A percentile compares a stretch with the other conserved stretches of the same genome.
phyloP scores from a whole-genome alignment of 2,888 invertebrate species.

The Caenorhabditis sinica region DNA sequence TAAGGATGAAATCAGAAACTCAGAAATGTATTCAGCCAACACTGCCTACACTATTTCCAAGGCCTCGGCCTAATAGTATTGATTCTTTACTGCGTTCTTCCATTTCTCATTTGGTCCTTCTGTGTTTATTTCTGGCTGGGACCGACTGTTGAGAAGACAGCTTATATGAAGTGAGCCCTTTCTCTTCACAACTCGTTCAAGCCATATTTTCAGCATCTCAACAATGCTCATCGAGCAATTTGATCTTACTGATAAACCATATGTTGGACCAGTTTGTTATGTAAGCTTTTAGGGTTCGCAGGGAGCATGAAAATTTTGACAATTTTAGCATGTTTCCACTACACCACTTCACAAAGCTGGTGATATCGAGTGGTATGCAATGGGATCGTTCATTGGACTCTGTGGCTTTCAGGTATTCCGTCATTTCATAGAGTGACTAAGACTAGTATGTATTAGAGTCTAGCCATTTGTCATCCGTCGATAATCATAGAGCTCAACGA shows the following conservation, averaged over 20 bases:
- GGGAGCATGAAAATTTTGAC: neutral
- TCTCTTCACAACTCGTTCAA: no score
- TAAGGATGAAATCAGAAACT: no score
- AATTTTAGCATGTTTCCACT: constrained; percentile 36
- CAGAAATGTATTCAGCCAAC: constrained; percentile 9
- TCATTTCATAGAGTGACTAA: neutral
- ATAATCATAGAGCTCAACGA: neutral
- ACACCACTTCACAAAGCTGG: constrained; percentile 23
- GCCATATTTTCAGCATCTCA: constrained; percentile 25
- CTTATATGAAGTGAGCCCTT: constrained; percentile 44
- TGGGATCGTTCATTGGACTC: constrained; percentile 36
- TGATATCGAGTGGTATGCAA: constrained; percentile 39
- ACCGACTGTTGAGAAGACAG: constrained; percentile 31
- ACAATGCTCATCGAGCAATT: constrained; percentile 25
- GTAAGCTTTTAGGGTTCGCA: neutral
- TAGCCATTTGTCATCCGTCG: no score
- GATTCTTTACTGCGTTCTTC: constrained; percentile 26
- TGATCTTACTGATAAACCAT: constrained; percentile 16
- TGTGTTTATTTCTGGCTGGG: constrained; percentile 23
- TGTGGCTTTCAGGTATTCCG: constrained; percentile 25
- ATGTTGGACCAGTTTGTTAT: constrained; percentile 8
- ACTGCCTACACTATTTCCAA: constrained; percentile 24
- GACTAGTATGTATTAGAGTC: neutral
- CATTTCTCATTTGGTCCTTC: constrained; percentile 35
- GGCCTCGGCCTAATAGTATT: constrained; percentile 4